Evolutionary conservation across 2,113 vertebrate species (phyloP).

Genomic region (Thalassoma bifasciatum): DNA sequence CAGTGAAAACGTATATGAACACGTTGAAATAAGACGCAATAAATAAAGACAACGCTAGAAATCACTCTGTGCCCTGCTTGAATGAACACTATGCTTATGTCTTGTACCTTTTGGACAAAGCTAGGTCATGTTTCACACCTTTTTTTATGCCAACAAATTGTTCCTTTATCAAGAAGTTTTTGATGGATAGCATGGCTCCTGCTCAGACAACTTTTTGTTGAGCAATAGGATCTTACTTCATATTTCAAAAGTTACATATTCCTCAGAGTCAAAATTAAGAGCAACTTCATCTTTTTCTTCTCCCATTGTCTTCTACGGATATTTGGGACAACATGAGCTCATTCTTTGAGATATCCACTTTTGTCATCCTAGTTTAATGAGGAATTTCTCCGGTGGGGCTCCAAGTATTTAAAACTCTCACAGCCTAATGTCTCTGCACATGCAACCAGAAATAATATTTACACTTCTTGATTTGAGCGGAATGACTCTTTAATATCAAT

Average conservation of each 20-base stretch:
- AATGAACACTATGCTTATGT: too few relatives aligned
- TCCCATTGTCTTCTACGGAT: neutral
- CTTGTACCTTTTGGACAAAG: too few relatives aligned
- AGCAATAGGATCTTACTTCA: neutral
- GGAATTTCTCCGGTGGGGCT: neutral
- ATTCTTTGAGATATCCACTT: neutral
- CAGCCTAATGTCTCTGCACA: neutral
- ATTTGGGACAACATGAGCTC: neutral
- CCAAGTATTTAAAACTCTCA: neutral
- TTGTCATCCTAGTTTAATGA: neutral
- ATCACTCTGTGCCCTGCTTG: too few relatives aligned
- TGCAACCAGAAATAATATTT: neutral
- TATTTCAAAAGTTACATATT: neutral
- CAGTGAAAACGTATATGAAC: too few relatives aligned
- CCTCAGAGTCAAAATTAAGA: neutral
- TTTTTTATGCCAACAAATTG: too few relatives aligned
- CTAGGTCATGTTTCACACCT: too few relatives aligned
- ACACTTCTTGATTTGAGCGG: neutral
- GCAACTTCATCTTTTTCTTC: neutral
- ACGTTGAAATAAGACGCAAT: too few relatives aligned
- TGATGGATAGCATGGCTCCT: neutral
- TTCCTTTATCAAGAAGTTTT: neutral
- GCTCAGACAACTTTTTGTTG: neutral
- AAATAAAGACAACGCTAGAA: too few relatives aligned
- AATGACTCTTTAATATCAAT: constrained; percentile 22